Base-by-base conservation (phyloP, 2,797 vertebrate species). In the Pseudochirops corinnae region DNA sequence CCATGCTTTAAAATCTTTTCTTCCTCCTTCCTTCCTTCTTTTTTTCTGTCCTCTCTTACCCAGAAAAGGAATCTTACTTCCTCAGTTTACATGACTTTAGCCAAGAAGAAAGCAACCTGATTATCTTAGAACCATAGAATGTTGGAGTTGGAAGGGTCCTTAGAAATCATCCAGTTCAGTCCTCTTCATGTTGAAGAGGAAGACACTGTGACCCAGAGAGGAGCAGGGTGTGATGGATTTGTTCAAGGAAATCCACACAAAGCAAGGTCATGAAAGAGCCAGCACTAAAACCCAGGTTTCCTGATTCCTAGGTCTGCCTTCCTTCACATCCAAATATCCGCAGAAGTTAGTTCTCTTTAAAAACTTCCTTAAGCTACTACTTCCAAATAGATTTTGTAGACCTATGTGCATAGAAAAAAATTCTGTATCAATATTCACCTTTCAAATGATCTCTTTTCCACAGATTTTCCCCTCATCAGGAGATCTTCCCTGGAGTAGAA, bases 61-160 rank as follows among this genome's bases (percentile, higher is more conserved):
- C 91, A 26, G 26, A 82, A 46, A 87, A 46, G 74, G 39, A 87
- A 16, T 50, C 21, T 24, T 28, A 26, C 13, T 87, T 87, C 39
- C 39, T 87, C 74, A 87, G 21, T 87, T 50, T 26, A 26, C 39
- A 26, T 87, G 24, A 46, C 39, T 26, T 87, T 87, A 87, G 39
- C 21, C 74, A 46, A 82, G 74, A 82, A 82, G 39, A 24, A 46
- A 82, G 39, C 67, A 82, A 82, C 21, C 74, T 0, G 0, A 4
- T 87, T 96, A 95, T 93, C 93, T 90, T n/a, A 56, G 90, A 87
- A 50, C 60, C 92, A 28, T 87, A 87, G 26, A 93, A 95, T 50
- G 39, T 67, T 74, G 3, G 53, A 56, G 5, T 90, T 91, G 92
- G 87, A 29, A 82, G 67, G 55, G 56, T 28, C 92, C 60, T 62